Evolutionary conservation across 2,888 invertebrate species (phyloP).

Genomic region (Chromoteleia sp.): DNA sequence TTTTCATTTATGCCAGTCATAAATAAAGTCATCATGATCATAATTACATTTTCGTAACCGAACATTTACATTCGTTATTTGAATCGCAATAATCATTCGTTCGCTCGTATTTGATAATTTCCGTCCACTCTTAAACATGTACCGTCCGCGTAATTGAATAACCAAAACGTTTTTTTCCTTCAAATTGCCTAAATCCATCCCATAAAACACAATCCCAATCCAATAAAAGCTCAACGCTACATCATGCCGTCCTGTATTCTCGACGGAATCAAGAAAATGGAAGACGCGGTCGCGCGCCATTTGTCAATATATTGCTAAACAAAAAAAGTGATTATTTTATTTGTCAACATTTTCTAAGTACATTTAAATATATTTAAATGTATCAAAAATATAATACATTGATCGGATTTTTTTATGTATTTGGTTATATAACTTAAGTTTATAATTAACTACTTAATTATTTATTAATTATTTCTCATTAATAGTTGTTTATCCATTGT

Average conservation of each 20-base stretch:
- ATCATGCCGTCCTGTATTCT: constrained; percentile 25
- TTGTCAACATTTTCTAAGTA: too few species aligned
- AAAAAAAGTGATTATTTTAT: too few species aligned
- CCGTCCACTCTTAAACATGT: too few species aligned
- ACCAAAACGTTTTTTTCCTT: constrained; percentile 13
- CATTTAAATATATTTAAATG: too few species aligned
- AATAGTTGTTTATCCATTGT: too few species aligned
- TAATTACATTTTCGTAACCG: constrained; percentile 18
- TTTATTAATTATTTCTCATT: too few species aligned
- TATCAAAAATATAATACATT: too few species aligned
- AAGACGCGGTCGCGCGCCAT: constrained; percentile 50
- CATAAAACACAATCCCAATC: constrained; percentile 47
- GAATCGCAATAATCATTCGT: constrained; percentile 21
- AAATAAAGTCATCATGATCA: constrained; percentile 36
- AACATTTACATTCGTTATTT: constrained; percentile 15
- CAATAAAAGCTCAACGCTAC: constrained; percentile 43
- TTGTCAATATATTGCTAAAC: constrained; percentile 61
- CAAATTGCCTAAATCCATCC: constrained; percentile 36
- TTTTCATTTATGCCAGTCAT: constrained; percentile 42
- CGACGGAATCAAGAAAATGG: constrained; percentile 35
- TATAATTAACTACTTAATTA: too few species aligned
- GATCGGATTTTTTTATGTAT: too few species aligned
- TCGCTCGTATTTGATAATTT: background rate
- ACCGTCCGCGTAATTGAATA: constrained; percentile 9
- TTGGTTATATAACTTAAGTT: too few species aligned